Evolutionary conservation across 2,888 invertebrate species (phyloP).

Genomic region (Macropis europaea): DNA sequence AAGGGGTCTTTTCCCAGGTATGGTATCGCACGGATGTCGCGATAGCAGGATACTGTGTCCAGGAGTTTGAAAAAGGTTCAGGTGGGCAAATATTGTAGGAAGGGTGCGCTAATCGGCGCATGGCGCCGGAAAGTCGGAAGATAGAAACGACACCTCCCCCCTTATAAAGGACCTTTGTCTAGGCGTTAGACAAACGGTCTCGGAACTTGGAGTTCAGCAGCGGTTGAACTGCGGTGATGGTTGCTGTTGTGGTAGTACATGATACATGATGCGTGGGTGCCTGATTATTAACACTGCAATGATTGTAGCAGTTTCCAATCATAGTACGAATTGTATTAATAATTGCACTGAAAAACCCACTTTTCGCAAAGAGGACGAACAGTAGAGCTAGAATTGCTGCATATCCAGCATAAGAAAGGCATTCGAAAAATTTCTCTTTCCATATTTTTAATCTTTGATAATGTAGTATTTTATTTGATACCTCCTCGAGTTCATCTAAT

Average conservation of each 20-base stretch:
- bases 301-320: conserved; percentile 2
- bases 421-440: background rate
- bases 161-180: conserved; percentile 1
- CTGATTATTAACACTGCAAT: conserved; percentile 1
- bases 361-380: conserved; percentile 2
- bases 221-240: background rate
- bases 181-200: conserved; percentile 8
- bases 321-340: background rate
- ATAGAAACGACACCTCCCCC: conserved; percentile 6
- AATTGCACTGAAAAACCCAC: conserved; percentile 1
- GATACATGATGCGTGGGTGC: conserved; percentile 11
- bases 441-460: background rate
- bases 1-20: too few relatives aligned
- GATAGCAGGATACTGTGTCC: too few relatives aligned
- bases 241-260: background rate
- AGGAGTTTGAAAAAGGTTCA: too few relatives aligned
- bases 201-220: background rate
- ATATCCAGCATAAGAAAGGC: background rate
- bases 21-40: too few relatives aligned
- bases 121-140: too few relatives aligned
- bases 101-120: too few relatives aligned
- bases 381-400: background rate
- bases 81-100: too few relatives aligned
- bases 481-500: background rate
- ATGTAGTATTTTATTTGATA: background rate